A percentile compares a stretch with the other conserved stretches of the same genome.
Evolutionary conservation across 2,797 vertebrate species (phyloP).

Genomic region (Sphenopsis melanotis): DNA sequence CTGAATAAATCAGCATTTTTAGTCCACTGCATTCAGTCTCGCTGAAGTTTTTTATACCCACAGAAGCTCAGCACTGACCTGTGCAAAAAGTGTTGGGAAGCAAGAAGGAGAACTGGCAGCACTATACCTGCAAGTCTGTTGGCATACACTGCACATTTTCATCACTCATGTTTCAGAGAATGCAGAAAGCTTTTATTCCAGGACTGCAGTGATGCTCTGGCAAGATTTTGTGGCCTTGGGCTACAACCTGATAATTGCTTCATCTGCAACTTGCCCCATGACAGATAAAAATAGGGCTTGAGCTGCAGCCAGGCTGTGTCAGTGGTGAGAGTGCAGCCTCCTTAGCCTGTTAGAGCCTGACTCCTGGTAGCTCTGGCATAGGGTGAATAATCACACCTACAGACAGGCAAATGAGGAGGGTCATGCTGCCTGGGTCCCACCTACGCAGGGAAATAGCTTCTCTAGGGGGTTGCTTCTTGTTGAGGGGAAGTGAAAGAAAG

Average conservation of each 20-base stretch:
- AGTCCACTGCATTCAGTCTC: background rate
- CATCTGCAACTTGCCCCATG: background rate
- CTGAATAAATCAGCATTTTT: background rate
- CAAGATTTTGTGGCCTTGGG: background rate
- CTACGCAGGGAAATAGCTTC: background rate
- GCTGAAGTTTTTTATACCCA: background rate
- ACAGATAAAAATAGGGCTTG: conserved; percentile 13
- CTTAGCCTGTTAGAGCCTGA: background rate
- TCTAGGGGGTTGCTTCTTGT: background rate
- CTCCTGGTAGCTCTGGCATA: background rate
- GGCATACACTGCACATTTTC: background rate
- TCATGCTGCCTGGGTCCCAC: background rate
- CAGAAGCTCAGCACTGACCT: background rate
- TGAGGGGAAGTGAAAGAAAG: background rate
- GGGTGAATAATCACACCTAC: background rate
- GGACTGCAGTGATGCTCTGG: background rate
- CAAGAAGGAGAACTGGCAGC: background rate
- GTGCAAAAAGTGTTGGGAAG: background rate
- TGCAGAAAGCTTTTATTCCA: background rate
- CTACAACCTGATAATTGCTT: background rate
- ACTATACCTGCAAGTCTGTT: background rate
- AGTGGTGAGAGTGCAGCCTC: background rate
- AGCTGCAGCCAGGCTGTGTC: background rate
- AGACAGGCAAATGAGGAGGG: background rate
- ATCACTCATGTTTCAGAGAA: background rate